Conservation (phyloP, 2,888 invertebrate species). For the Spodoptera picta region DNA sequence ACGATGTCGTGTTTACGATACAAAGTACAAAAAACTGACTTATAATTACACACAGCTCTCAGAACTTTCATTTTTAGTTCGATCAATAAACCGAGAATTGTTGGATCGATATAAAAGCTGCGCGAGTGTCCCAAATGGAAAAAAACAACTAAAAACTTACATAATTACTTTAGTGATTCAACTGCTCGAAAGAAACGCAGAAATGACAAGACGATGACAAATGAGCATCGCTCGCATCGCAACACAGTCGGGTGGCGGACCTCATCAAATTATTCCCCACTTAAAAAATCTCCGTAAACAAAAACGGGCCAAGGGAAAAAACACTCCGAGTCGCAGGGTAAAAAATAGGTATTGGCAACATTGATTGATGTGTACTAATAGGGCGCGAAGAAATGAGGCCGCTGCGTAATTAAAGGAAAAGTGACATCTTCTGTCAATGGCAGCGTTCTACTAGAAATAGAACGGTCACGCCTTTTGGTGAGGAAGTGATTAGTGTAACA, state of each 20-base stretch:
- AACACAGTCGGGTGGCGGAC: constrained; percentile 87
- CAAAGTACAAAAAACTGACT: constrained; percentile 36
- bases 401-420: constrained; percentile 86
- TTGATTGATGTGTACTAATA: constrained; percentile 89
- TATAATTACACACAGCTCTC: constrained; percentile 41
- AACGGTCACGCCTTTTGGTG: constrained; percentile 84
- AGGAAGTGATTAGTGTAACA: constrained; percentile 87
- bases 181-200: constrained; percentile 87
- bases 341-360: constrained; percentile 89
- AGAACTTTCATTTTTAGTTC: constrained; percentile 50
- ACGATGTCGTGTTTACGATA: constrained; percentile 27
- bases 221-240: constrained; percentile 84
- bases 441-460: constrained; percentile 84
- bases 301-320: constrained; percentile 84
- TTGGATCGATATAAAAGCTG: constrained; percentile 68
- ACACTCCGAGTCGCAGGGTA: constrained; percentile 78
- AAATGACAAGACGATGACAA: constrained; percentile 89
- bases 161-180: constrained; percentile 87
- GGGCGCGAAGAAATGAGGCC: constrained; percentile 88
- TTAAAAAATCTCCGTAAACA: constrained; percentile 88
- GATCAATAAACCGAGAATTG: constrained; percentile 52
- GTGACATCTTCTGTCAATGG: constrained; percentile 88
- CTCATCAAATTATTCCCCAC: constrained; percentile 89
- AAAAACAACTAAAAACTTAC: constrained; percentile 83
- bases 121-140: constrained; percentile 67